Conservation (phyloP, 2,888 invertebrate species). For the Andrena camellia region DNA sequence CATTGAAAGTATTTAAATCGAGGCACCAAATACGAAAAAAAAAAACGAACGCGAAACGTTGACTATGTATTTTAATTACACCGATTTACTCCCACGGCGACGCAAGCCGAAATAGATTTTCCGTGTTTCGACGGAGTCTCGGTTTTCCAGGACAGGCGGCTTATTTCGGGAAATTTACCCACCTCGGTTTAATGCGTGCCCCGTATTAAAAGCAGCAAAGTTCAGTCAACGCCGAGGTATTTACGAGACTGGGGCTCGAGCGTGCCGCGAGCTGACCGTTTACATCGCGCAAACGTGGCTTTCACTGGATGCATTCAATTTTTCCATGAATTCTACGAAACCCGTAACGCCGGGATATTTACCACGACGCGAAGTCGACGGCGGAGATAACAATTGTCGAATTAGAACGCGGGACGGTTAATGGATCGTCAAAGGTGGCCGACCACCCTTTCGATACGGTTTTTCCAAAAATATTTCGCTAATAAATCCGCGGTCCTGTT, state of each 20-base stretch:
- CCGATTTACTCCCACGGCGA: not conserved
- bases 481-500: constrained; percentile 40
- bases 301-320: not conserved
- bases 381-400: too few relatives aligned
- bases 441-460: not conserved
- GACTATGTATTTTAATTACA: constrained; percentile 8
- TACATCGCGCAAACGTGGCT: not conserved
- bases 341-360: not conserved
- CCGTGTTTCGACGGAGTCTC: not conserved
- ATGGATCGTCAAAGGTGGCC: not conserved
- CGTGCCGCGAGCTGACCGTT: constrained; percentile 14
- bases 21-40: too few relatives aligned
- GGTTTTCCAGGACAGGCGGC: not conserved
- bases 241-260: constrained; percentile 3
- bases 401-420: not conserved
- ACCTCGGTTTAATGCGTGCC: constrained; percentile 14
- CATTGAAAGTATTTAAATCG: too few relatives aligned
- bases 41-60: not conserved
- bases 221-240: constrained; percentile 17
- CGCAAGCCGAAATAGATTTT: constrained; percentile 8
- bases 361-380: not conserved
- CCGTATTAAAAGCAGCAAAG: constrained; percentile 27
- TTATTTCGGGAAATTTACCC: constrained; percentile 29
- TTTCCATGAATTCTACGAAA: constrained; percentile 3
- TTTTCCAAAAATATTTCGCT: constrained; percentile 25